These are phyloP conservation scores for Psittacus erithacus DNA, from an alignment of 2,113 vertebrate genomes.

Conservation along the genomic window DNA sequence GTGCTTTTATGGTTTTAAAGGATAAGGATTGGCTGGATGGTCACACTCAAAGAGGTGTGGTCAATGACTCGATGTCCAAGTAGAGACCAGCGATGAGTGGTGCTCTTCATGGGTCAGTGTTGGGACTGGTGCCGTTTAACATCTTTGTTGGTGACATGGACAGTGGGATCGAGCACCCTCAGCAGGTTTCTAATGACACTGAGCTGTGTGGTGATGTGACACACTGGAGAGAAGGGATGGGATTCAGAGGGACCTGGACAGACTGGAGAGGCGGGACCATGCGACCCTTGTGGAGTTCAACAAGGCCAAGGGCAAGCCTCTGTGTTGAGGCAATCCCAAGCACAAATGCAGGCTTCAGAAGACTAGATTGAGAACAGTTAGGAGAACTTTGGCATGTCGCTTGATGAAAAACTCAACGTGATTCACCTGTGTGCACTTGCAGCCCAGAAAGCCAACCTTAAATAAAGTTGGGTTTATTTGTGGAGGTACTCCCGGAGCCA, in stretches of 20 bases:
- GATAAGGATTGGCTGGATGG: neutral
- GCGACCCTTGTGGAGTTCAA: neutral
- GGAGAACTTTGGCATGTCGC: neutral
- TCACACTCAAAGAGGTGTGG: neutral
- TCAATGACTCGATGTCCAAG: neutral
- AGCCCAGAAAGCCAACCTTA: neutral
- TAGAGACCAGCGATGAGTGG: neutral
- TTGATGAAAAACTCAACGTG: neutral
- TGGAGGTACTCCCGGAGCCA: neutral
- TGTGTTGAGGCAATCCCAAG: neutral
- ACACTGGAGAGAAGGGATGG: neutral
- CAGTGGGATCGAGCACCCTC: neutral
- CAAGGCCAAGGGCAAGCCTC: too few relatives aligned
- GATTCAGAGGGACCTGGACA: neutral
- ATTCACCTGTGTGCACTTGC: neutral
- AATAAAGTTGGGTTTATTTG: neutral
- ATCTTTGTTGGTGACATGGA: neutral
- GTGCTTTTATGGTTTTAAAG: neutral
- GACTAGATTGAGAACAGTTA: neutral
- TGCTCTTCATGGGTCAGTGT: neutral
- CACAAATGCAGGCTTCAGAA: neutral
- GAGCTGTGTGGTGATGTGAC: neutral
- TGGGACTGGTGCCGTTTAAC: accelerated
- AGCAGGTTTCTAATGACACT: accelerated
- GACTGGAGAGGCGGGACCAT: neutral